These are phyloP conservation scores for Baronia brevicornis DNA, from an alignment of 2,888 invertebrate species.

Conservation along the genomic window DNA sequence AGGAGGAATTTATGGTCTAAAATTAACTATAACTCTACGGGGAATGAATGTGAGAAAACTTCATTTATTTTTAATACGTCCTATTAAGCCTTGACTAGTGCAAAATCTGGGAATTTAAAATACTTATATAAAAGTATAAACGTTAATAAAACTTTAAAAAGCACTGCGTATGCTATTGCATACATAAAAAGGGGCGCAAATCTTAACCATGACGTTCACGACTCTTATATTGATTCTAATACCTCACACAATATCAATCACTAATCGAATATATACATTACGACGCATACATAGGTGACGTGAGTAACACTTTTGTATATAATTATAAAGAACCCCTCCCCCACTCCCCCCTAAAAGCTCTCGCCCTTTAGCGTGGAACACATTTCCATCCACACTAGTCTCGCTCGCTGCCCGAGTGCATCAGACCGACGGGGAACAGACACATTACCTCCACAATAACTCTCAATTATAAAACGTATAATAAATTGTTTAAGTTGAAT, in stretches of 20 bases:
- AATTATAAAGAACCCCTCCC: constrained; percentile 24
- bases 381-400: constrained; percentile 55
- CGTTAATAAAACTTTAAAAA: too few species aligned
- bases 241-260: constrained; percentile 38
- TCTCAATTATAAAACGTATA: constrained; percentile 20
- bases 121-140: too few species aligned
- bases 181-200: too few species aligned
- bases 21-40: too few species aligned
- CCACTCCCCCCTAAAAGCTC: constrained; percentile 29
- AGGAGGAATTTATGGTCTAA: too few species aligned
- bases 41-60: too few species aligned
- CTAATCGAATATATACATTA: constrained; percentile 62
- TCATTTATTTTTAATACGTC: too few species aligned
- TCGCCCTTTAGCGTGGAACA: constrained; percentile 16
- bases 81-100: too few species aligned
- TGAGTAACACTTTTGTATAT: constrained; percentile 20
- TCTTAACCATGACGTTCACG: too few species aligned
- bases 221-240: too few species aligned
- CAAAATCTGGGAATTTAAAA: too few species aligned
- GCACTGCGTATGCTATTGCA: too few species aligned
- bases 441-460: constrained; percentile 31
- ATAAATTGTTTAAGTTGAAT: constrained; percentile 21
- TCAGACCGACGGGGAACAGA: constrained; percentile 67
- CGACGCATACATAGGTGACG: constrained; percentile 26
- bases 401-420: constrained; percentile 61